Evolutionary conservation across 1,140 invertebrate species (phyloP), one percentile per base, ranked within the genome.

Genomic region (Drosophila hydei): DNA sequence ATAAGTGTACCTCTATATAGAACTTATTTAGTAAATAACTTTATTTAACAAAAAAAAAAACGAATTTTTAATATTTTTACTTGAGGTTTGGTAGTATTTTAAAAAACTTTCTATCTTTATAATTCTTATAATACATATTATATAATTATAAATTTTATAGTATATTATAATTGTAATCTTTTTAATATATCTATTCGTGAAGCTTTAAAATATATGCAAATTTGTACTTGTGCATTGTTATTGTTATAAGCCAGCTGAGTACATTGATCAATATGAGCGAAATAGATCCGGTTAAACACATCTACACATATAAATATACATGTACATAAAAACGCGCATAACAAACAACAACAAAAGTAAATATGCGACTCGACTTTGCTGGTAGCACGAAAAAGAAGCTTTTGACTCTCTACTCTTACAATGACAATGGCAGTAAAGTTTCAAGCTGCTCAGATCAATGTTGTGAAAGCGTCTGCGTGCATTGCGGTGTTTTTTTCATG

Each of bases 401-500:
- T 69, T 69, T 61, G 48, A n/a, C 43, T 56, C 19, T 54, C 30
- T 50, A 59, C 69, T 72, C 62, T 72, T 55, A 47, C 69, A 51
- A 51, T 58, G 62, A 51, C 69, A 45, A 47, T 43, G 63, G 54
- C 54, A 72, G 63, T 23, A 47, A 48, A 72, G 62, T 52, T 72
- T 45, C n/a, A 40, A 45, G 23, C 58, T 54, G 47, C 52, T 8
- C 19, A 48, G 67, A 70, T 70, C 67, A 23, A 68, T 64, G 70
- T 72, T 72, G 70, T 72, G 70, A 72, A 72, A 72, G 70, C 64
- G 70, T 51, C 36, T 56, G 51, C 50, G 64, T 50, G 56, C 55
- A 42, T 40, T 68, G 67, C 58, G 42, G 60, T 52, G 16, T 27
- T 69, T 40, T 33, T 27, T 30, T 33, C 30, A 8, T 18, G 55